A percentile compares a stretch with the other conserved stretches of the same genome.
phyloP scores from a whole-genome alignment of 2,113 vertebrate species.

The Dicerorhinus sumatrensis region DNA sequence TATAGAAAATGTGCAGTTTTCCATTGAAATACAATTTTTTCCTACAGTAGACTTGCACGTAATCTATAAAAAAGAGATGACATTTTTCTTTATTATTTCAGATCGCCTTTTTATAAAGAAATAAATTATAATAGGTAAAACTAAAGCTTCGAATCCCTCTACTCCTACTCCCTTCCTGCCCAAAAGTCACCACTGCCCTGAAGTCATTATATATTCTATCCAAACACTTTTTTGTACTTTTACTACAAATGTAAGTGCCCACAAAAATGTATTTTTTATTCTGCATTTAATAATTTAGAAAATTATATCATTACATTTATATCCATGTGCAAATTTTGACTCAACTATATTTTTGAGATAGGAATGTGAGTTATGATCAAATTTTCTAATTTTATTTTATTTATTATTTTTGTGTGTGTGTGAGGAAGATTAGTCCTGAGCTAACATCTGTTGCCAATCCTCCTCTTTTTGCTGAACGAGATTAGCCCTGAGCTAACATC shows the following conservation, averaged over 20 bases:
- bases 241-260: background rate
- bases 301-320: background rate
- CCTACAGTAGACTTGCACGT: background rate
- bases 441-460: too few relatives aligned
- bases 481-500: too few relatives aligned
- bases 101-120: background rate
- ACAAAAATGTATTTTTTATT: background rate
- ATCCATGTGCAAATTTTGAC: background rate
- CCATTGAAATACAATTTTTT: background rate
- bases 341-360: background rate
- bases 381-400: background rate
- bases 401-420: too few relatives aligned
- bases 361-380: background rate
- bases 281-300: background rate
- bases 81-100: slow-evolving; percentile 35
- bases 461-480: too few relatives aligned
- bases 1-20: background rate
- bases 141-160: background rate
- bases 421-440: too few relatives aligned
- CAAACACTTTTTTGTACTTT: background rate
- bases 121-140: slow-evolving; percentile 33
- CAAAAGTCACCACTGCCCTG: background rate
- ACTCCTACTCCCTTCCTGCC: background rate
- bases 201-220: background rate
- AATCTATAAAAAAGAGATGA: background rate